Percentiles rank a stretch among this genome's conserved stretches.
phyloP scores from a whole-genome alignment of 2,797 vertebrate species.

The Molossus alvarezi region DNA sequence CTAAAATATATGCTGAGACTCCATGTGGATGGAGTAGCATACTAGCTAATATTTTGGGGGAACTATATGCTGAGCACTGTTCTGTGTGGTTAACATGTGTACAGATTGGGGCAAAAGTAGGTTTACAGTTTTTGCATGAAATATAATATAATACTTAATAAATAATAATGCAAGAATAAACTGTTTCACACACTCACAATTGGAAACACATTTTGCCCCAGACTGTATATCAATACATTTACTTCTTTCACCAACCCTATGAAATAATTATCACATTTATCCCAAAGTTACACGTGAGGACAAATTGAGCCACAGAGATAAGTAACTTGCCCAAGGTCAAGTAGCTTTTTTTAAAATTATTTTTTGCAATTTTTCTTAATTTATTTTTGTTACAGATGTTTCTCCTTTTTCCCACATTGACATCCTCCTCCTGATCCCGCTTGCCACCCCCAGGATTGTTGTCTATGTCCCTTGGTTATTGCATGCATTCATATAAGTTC shows the following conservation, averaged over 20 bases:
- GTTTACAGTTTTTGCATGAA: neutral
- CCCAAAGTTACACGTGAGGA: neutral
- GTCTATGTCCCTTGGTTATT: no score
- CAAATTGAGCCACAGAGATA: constrained; percentile 29
- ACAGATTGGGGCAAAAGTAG: neutral
- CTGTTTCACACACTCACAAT: neutral
- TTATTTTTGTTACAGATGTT: no score
- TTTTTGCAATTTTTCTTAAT: no score
- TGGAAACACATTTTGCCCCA: neutral
- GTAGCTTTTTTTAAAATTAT: neutral
- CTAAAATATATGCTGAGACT: neutral
- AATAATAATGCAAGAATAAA: neutral
- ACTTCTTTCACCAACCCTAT: neutral
- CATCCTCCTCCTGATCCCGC: no score
- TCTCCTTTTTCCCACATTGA: no score
- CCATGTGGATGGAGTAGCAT: neutral
- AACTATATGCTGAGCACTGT: neutral
- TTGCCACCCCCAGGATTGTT: no score
- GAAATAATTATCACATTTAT: neutral
- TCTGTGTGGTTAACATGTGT: neutral
- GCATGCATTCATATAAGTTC: no score
- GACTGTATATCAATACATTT: neutral
- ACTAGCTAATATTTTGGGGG: neutral
- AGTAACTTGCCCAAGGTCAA: neutral
- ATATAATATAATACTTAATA: neutral